Evolutionary conservation across 2,113 vertebrate genomes (phyloP), one percentile per base, ranked within the genome.

Genomic region (Carassius carassius): DNA sequence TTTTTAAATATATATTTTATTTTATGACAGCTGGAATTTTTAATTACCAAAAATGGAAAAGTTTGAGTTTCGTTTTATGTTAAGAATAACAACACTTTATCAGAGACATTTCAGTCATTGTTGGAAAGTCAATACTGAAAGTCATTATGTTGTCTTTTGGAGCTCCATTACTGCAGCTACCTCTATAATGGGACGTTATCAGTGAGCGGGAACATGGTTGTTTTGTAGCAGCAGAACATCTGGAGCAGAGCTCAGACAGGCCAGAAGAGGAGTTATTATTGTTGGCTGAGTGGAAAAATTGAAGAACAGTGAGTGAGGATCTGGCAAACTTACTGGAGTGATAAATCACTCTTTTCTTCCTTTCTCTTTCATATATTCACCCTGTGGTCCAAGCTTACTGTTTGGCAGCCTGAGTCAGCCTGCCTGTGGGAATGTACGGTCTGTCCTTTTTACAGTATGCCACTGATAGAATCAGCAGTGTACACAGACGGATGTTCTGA

Each of bases 181-280:
- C 10, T 16, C 37, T 44, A 63, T 17, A 75, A 16, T 13, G 1
- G 29, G 2, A 78, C 11, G 11, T 67, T 11, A 35, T 21, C 62
- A 35, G 44, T 69, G 44, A 65, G 7, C 17, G 17, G 62, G 3
- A 69, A 65, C 44, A 51, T 49, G 62, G 23, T 4, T 35, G 79
- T 69, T 29, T 16, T 76, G 74, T 54, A 63, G 41, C 3, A 29
- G 60, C 37, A 44, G 23, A 80, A 47, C 78, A 80, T 80, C 78
- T 65, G 78, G 78, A 80, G 9, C 32, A 62, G 54, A 78, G 54
- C 58, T 77, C 51, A 77, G 19, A 77, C 51, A 21, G 35, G 32
- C 14, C 13, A 21, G 10, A 37, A 21, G 4, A 51, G 23, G 63
- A 69, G 54, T 81, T 81, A 81, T 70, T 81, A 67, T 54, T 37